Conservation (phyloP, 2,888 invertebrate genomes). For the Zaprionus bogoriensis region DNA sequence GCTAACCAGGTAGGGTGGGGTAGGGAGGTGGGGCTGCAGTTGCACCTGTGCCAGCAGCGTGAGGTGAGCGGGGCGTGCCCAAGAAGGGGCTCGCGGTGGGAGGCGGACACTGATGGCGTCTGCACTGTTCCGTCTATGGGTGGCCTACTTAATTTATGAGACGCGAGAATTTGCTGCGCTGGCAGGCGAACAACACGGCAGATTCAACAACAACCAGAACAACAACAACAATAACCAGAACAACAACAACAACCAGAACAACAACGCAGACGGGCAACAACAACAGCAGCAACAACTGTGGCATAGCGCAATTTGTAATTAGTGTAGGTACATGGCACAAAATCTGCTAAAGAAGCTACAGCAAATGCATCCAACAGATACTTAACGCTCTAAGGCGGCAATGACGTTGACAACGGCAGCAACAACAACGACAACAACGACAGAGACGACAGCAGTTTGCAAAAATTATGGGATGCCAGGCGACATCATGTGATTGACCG, state of each 20-base stretch:
- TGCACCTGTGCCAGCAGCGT: constrained; percentile 42
- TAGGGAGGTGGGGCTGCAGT: constrained; percentile 11
- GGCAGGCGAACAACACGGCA: constrained; percentile 28
- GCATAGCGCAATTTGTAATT: constrained; percentile 73
- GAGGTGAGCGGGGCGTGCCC: neutral
- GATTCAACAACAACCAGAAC: constrained; percentile 4
- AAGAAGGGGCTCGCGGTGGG: neutral
- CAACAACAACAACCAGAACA: neutral
- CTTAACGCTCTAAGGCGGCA: constrained; percentile 51
- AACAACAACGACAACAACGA: constrained; percentile 5
- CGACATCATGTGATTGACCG: constrained; percentile 74
- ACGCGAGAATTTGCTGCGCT: constrained; percentile 71
- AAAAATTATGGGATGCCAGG: constrained; percentile 51
- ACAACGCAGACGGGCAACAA: neutral
- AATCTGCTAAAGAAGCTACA: constrained; percentile 55
- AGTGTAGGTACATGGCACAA: constrained; percentile 68
- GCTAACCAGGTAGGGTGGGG: constrained; percentile 30
- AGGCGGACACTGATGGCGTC: constrained; percentile 30
- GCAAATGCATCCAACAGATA: constrained; percentile 64
- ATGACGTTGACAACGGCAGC: constrained; percentile 26
- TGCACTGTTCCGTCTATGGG: constrained; percentile 59
- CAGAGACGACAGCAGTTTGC: constrained; percentile 35
- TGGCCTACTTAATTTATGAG: constrained; percentile 78
- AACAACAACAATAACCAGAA: constrained; percentile 4
- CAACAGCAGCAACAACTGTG: constrained; percentile 30